Percentiles rank a stretch among this genome's conserved stretches.
These are phyloP conservation scores for Habropoda laboriosa DNA, from an alignment of 1,140 invertebrate genomes.

Conservation along the genomic window DNA sequence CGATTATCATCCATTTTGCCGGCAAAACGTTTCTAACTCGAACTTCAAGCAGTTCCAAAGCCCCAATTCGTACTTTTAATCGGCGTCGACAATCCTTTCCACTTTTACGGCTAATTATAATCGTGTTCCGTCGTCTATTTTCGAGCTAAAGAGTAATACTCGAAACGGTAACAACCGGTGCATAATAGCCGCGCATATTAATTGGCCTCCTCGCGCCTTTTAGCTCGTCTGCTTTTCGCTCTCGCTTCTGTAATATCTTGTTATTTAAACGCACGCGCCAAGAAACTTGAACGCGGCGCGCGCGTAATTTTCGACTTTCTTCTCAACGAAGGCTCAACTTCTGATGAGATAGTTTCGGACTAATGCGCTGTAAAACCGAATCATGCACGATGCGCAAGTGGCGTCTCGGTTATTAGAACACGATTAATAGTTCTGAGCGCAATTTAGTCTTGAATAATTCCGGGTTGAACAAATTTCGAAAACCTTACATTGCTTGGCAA, in stretches of 20 bases:
- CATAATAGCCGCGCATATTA: slow-evolving; percentile 44
- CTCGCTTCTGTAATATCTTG: slow-evolving; percentile 13
- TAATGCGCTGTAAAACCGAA: slow-evolving; percentile 39
- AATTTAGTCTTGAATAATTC: neutral
- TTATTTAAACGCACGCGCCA: slow-evolving; percentile 41
- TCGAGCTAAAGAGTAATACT: neutral
- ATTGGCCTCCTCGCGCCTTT: slow-evolving; percentile 32
- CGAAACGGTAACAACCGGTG: neutral
- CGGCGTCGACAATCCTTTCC: neutral
- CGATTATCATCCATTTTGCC: neutral
- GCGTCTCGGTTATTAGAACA: neutral
- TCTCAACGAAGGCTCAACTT: slow-evolving; percentile 34
- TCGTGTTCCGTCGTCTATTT: neutral
- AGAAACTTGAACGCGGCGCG: slow-evolving; percentile 28
- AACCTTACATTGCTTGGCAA: too few relatives aligned
- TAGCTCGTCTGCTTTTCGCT: slow-evolving; percentile 14
- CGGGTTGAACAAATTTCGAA: too few relatives aligned
- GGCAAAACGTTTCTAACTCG: neutral
- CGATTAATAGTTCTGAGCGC: neutral
- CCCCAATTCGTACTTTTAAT: neutral
- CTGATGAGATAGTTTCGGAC: slow-evolving; percentile 46
- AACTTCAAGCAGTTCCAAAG: neutral
- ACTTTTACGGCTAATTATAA: neutral
- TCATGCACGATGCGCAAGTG: too few relatives aligned
- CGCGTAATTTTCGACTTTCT: slow-evolving; percentile 49